Evolutionary conservation across 2,113 vertebrate species (phyloP), one percentile per base, ranked within the genome.

Genomic region (Chaetops frenatus): DNA sequence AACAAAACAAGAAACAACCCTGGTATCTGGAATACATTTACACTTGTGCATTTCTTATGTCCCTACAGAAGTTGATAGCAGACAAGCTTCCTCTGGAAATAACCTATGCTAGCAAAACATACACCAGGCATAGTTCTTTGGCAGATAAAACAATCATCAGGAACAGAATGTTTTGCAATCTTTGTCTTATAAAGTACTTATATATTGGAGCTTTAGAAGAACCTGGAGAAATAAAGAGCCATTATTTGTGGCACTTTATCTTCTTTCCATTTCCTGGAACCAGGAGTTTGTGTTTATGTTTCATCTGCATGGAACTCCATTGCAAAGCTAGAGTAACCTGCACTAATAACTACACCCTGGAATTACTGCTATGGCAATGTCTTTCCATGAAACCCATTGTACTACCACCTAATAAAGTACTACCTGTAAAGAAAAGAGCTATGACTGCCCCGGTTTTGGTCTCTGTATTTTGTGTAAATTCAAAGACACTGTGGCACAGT

Each of bases 231-330:
- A 94, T 61, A 83, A 88, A 88, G 44, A 88, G 47, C 15, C 54
- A 78, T 91, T 27, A 51, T 53, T 84, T 57, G 35, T 29, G 23
- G 47, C 54, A 53, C 20, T 92, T 91, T 18, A 81, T 79, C 89
- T 91, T 95, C 77, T 91, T 96, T 95, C 64, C 35, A 81, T 89
- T 88, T 86, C 42, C 69, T 35, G 14, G 25, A 83, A 91, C 23
- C 29, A 66, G 77, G 44, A 92, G 18, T 61, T 70, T 70, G n/a
- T 56, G 78, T 86, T 96, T 91, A 86, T 83, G 42, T 70, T 86
- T 45, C 50, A 86, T 70, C 64, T 70, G 60, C 16, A 7, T 45
- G 42, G 36, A 70, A 66, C 60, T 70, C 58, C 76, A 77, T 8
- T 62, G 69, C 45, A 40, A 58, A 31, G 50, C 40, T 80, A 88